Conservation (phyloP, 2,797 vertebrate genomes). For the Glyptemys insculpta region DNA sequence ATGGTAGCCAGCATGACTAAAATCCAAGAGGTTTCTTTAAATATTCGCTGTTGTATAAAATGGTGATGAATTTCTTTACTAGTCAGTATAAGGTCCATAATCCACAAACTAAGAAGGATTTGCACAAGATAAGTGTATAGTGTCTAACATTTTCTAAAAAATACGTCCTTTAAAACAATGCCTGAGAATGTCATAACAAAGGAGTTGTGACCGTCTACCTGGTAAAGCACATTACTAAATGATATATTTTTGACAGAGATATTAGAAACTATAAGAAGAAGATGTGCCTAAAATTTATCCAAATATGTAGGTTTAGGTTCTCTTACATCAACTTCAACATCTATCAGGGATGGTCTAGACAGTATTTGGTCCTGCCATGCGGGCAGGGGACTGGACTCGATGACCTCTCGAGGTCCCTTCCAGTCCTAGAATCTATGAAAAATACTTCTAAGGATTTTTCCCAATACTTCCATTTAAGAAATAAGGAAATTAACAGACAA, state of each 20-base stretch:
- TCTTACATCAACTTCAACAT: background rate
- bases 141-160: background rate
- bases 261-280: background rate
- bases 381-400: too few relatives aligned
- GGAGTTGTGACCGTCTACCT: background rate
- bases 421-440: too few relatives aligned
- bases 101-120: background rate
- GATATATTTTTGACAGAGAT: background rate
- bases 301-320: background rate
- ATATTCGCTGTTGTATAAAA: rapidly evolving
- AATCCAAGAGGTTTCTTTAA: background rate
- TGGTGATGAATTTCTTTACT: background rate
- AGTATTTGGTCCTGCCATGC: too few relatives aligned
- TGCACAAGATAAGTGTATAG: background rate
- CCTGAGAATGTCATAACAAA: background rate
- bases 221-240: background rate
- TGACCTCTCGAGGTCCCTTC: too few relatives aligned
- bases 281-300: background rate
- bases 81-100: background rate
- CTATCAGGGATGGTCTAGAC: too few relatives aligned
- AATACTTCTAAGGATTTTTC: background rate
- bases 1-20: background rate
- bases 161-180: background rate
- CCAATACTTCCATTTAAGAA: background rate
- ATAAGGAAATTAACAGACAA: background rate